A percentile compares a stretch with the other conserved stretches of the same genome.
These are phyloP conservation scores for Acipenser transmontanus DNA, from an alignment of 2,797 vertebrate species.

Conservation along the genomic window DNA sequence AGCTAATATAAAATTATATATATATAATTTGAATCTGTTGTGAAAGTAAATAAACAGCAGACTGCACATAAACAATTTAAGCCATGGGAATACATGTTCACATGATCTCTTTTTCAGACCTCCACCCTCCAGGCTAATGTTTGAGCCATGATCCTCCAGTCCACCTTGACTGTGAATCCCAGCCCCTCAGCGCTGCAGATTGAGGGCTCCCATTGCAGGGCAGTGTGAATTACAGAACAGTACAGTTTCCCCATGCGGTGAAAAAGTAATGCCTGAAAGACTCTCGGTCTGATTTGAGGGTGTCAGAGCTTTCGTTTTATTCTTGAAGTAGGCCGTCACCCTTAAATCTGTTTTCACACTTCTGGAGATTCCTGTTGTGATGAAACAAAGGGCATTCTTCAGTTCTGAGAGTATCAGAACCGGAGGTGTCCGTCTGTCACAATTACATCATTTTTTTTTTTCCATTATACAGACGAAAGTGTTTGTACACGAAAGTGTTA, in stretches of 20 bases:
- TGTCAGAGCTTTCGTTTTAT: no score
- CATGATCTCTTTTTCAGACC: slow-evolving; percentile 15
- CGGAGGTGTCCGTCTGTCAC: neutral
- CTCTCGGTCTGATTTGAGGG: no score
- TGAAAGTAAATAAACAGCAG: slow-evolving; percentile 3
- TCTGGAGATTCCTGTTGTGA: no score
- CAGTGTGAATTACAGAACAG: slow-evolving; percentile 21
- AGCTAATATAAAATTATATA: no score
- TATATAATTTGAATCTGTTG: neutral
- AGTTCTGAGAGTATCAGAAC: no score
- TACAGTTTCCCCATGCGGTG: slow-evolving; percentile 21
- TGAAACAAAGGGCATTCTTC: no score
- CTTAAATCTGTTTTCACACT: no score
- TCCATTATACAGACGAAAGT: neutral
- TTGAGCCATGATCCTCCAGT: slow-evolving; percentile 29
- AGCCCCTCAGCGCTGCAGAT: slow-evolving; percentile 39
- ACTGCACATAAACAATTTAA: slow-evolving; percentile 6
- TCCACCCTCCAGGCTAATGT: slow-evolving; percentile 22
- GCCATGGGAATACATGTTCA: slow-evolving; percentile 14
- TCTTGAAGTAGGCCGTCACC: no score
- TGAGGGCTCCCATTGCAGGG: slow-evolving; percentile 25
- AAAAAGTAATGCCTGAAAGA: no score
- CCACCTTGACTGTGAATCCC: slow-evolving; percentile 20
- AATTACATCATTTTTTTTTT: neutral
- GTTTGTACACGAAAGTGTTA: neutral